Base-by-base conservation (phyloP, 1,140 invertebrate species). In the Trichogramma pretiosum region DNA sequence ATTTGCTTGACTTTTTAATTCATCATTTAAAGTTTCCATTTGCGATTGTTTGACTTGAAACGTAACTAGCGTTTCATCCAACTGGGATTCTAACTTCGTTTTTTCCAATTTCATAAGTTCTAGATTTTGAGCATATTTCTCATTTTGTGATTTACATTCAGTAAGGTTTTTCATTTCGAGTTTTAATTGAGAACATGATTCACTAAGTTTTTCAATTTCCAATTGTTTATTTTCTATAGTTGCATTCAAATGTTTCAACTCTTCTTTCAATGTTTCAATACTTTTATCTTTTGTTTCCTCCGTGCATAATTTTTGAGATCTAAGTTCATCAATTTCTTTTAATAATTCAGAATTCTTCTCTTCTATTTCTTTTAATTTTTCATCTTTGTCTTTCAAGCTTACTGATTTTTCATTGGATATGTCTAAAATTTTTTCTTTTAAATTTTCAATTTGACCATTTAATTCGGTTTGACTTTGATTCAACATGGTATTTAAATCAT, bases 51-150 rank as follows among this genome's bases (percentile, higher is more conserved):
- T 71, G 1, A 61, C 54, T 49, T 70, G 64, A 19, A 62, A 71
- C 16, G 60, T 67, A 7, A 70, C 60, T 23, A 73, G 47, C 9
- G 64, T 62, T 37, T 74, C 64, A 30, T 72, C 72, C 19, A 69
- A 55, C 35, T 73, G 64, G 17, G 63, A 61, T 33, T 69, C 60
- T 22, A 70, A 49, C 50, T 60, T 61, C 38, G 58, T 58, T 19
- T 65, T 67, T 50, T 71, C 61, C 21, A 65, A 56, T 40, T 64
- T 55, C 11, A 68, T 46, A 26, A 59, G 57, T 14, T 63, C 46
- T 14, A 57, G 56, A 22, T 59, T 44, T 36, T 48, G 52, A 45
- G 56, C 40, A 5, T 65, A 36, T 26, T 48, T 51, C 17, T 65
- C 48, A 37, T 57, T 48, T 46, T 65, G 56, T 10, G 11, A 30